A percentile compares a stretch with the other conserved stretches of the same genome.
Conservation (phyloP, 2,888 invertebrate genomes). For the Dolomedes plantarius region DNA sequence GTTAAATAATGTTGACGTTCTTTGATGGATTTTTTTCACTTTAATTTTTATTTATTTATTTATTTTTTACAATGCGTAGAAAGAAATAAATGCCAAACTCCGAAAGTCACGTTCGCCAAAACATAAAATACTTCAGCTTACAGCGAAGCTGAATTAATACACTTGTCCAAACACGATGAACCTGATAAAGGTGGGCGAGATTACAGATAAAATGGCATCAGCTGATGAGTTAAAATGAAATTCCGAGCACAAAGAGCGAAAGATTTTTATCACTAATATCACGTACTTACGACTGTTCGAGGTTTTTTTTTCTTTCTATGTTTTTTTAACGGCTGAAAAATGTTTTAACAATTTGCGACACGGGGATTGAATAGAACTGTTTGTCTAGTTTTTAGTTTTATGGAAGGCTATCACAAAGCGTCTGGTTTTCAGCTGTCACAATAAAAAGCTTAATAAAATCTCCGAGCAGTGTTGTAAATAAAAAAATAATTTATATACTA, state of each 20-base stretch:
- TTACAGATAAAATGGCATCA: neutral
- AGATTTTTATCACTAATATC: constrained; percentile 34
- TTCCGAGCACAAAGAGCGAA: constrained; percentile 18
- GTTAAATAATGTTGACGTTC: neutral
- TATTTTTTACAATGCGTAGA: too few relatives aligned
- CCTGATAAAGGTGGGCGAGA: constrained; percentile 21
- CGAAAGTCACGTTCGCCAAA: constrained; percentile 23
- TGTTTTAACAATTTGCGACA: constrained; percentile 19
- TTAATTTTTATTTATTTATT: too few relatives aligned
- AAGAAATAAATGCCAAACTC: neutral
- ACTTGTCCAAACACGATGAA: constrained; percentile 31
- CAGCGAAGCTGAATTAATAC: constrained; percentile 26
- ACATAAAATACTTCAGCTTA: neutral
- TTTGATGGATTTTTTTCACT: constrained; percentile 1
- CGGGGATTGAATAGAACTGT: neutral
- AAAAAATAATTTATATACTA: neutral
- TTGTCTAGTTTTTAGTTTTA: neutral
- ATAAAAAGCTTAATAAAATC: neutral
- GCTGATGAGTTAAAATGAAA: constrained; percentile 31
- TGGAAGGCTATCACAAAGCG: neutral
- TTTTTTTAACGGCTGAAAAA: neutral
- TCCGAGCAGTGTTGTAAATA: neutral
- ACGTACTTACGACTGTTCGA: neutral
- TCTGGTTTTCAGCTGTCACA: neutral
- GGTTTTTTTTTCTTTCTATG: neutral